Base-by-base conservation (phyloP, 2,888 invertebrate species). In the Magallana nippona region DNA sequence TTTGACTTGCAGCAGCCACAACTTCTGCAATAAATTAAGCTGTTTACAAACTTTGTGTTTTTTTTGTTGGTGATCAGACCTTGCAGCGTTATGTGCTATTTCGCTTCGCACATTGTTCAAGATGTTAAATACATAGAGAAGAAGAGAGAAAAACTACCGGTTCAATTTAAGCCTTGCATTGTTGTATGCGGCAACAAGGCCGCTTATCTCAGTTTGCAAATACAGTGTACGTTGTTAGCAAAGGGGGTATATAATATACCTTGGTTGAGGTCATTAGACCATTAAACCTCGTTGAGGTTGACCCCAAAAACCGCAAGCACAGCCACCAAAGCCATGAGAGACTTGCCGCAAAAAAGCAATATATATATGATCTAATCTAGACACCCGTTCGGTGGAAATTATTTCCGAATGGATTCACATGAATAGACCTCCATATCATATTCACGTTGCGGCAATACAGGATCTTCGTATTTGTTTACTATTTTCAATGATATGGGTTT, bases 121-220 rank as follows among this genome's bases (percentile, higher is more conserved):
- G 44, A 44, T 5, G 8, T 44, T 44, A 44, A 44, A 44, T 44
- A 44, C 44, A 44, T 44, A 44, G 27, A 71, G 32, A 71, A 15
- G 10, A 15, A 11, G 19, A 22, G 22, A 27, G 27, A 32, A 13
- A 15, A 17, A 71, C 1, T 27, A 63, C 13, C 2, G 27, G 32
- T 11, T 2, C 13, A 32, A 10, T 13, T 15, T 71, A 71, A 71
- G 27, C 71, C 32, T 13, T 27, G 13, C 71, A 71, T 71, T 71
- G 71, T 71, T 15, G 11, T 1, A 32, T 13, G 27, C 71, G 27
- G 44, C 44, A 44, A 44, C 71, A 27, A 15, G 27, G 32, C 10
- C 19, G 22, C 71, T 71, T 71, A 71, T 71, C 71, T 71, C 22
- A 71, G 71, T 71, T 71, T 71, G 27, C 71, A 71, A 71, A 71